phyloP scores from a whole-genome alignment of 1,140 invertebrate genomes.

The Drosophila pachea region DNA sequence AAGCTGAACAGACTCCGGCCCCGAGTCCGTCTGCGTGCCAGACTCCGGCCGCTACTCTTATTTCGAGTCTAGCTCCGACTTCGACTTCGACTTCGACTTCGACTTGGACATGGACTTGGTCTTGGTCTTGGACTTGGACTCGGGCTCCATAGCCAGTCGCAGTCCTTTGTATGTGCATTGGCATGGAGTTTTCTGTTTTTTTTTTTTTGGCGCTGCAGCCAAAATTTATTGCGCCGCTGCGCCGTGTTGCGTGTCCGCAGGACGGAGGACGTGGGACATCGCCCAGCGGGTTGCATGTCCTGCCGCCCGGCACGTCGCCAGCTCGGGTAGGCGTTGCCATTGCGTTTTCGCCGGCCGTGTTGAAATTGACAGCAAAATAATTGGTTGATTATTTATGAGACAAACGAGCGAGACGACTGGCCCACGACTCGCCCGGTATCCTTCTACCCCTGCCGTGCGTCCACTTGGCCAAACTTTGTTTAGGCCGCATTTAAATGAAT shows the following conservation, averaged over 20 bases:
- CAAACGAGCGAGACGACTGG: slow-evolving; percentile 46
- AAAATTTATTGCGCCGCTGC: slow-evolving; percentile 69
- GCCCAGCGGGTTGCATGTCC: slow-evolving; percentile 71
- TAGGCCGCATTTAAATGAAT: slow-evolving; percentile 49
- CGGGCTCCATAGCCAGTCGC: too few relatives aligned
- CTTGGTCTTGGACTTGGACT: not conserved
- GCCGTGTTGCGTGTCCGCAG: slow-evolving; percentile 69
- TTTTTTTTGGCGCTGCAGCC: slow-evolving; percentile 54
- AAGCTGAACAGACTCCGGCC: slow-evolving; percentile 73
- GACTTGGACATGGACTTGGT: not conserved
- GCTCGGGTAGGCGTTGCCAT: slow-evolving; percentile 53
- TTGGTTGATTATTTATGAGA: slow-evolving; percentile 78
- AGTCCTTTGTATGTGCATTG: slow-evolving; percentile 40
- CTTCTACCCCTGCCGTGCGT: not conserved
- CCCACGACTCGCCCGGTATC: not conserved
- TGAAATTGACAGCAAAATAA: slow-evolving; percentile 79
- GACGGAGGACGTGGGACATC: slow-evolving; percentile 15
- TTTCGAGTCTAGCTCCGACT: not conserved
- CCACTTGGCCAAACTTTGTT: slow-evolving; percentile 46
- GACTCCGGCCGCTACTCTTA: slow-evolving; percentile 55
- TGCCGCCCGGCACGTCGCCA: slow-evolving; percentile 25
- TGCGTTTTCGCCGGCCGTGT: slow-evolving; percentile 75
- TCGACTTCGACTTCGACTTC: not conserved
- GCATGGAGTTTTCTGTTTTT: slow-evolving; percentile 3
- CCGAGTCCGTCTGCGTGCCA: slow-evolving; percentile 39